Evolutionary conservation across 2,797 vertebrate genomes (phyloP), one percentile per base, ranked within the genome.

Genomic region (Melanotaenia maccullochi): DNA sequence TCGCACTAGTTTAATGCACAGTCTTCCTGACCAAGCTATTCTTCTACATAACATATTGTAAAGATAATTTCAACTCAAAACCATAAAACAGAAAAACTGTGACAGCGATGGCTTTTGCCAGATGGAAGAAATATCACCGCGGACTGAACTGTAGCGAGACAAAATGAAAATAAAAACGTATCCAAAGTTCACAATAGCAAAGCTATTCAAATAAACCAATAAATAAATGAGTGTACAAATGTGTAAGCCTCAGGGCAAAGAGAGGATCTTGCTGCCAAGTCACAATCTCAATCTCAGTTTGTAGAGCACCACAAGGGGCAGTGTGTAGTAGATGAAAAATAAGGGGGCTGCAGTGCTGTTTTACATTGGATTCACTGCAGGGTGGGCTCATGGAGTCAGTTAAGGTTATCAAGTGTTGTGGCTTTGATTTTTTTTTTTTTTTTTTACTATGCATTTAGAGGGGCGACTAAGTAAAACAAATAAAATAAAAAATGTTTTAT

Each of bases 221-320:
- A 88, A 87, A 90, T 91, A 92, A 93, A 92, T 90, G 81, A 87
- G 79, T 84, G 85, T 82, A 83, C 76, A 89, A 90, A 86, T 87
- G 82, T 82, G 84, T 84, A 57, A 68, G 84, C 87, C 89, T 92
- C 68, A 38, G 85, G 87, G 88, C 74, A 84, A 83, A 88, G 85
- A 89, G 79, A 72, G 60, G 62, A 79, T 89, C 85, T 67, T 35
- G 70, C 87, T 89, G 85, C 87, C 85, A 89, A 91, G 84, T 85
- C 82, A 71, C 84, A 88, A 80, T 86, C 79, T 83, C 72, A 49
- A 77, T 69, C 74, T 82, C 65, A 57, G 83, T 81, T 78, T 85
- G 76, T 40, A 80, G 72, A 42, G 8, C 74, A 42, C 89, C 90
- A 90, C 92, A 79, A 82, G 89, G 86, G 90, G 90, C 90, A 87